Conservation (phyloP, 2,888 invertebrate species). For the Pegoplata infirma region DNA sequence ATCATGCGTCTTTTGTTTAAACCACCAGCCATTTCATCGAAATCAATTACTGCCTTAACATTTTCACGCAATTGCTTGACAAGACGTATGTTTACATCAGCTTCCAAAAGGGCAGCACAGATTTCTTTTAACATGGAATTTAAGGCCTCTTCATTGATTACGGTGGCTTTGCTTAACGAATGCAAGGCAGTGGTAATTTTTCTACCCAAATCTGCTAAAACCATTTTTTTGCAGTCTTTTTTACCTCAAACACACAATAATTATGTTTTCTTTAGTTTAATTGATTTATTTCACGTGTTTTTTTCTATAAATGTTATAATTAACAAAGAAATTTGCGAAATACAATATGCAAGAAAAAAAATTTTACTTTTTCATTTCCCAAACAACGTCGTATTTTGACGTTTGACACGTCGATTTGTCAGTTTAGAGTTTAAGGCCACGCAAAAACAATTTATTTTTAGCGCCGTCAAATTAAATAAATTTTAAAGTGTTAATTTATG, state of each 20-base stretch:
- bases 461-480: conserved; percentile 37
- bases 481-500: no score
- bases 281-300: conserved; percentile 26
- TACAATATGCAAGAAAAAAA: conserved; percentile 29
- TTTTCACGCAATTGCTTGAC: conserved; percentile 98
- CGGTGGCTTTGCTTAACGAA: conserved; percentile 97
- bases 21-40: conserved; percentile 99
- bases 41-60: conserved; percentile 98
- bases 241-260: not conserved
- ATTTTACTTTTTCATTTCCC: conserved; percentile 17
- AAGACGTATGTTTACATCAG: conserved; percentile 96
- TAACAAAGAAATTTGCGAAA: conserved; percentile 35
- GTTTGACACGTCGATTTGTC: conserved; percentile 67
- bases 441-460: not conserved
- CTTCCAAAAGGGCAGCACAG: conserved; percentile 97
- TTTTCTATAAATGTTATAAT: conserved; percentile 23
- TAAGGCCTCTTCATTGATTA: conserved; percentile 99
- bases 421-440: conserved; percentile 14
- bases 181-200: conserved; percentile 99
- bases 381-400: conserved; percentile 58
- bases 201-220: conserved; percentile 99
- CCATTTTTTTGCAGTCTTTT: conserved; percentile 84
- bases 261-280: not conserved
- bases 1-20: conserved; percentile 99
- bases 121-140: conserved; percentile 99